phyloP scores from a whole-genome alignment of 2,888 invertebrate species.

The Galerucella calmariensis region DNA sequence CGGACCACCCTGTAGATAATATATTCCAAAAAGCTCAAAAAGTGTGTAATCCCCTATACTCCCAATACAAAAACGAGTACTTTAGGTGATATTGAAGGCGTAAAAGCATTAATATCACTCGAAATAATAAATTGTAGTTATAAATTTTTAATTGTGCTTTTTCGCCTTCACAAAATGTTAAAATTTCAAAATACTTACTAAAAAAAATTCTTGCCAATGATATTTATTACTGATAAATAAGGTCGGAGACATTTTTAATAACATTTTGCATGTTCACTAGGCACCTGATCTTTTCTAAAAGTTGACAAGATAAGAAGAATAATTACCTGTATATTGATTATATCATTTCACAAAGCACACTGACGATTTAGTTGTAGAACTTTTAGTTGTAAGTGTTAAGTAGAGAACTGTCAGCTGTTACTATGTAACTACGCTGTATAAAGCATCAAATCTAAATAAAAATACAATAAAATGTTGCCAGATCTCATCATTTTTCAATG shows the following conservation, averaged over 20 bases:
- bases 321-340: slow-evolving; percentile 52
- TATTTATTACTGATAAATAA: slow-evolving; percentile 54
- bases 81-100: slow-evolving; percentile 29
- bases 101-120: background rate
- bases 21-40: slow-evolving; percentile 28
- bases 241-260: slow-evolving; percentile 54
- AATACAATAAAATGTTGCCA: slow-evolving; percentile 78
- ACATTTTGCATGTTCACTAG: slow-evolving; percentile 59
- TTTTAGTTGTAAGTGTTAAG: slow-evolving; percentile 77
- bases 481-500: slow-evolving; percentile 59
- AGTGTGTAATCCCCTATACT: slow-evolving; percentile 4
- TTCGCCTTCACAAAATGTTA: slow-evolving; percentile 22
- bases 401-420: slow-evolving; percentile 72
- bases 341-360: slow-evolving; percentile 60
- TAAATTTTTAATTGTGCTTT: slow-evolving; percentile 16
- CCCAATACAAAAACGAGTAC: slow-evolving; percentile 9
- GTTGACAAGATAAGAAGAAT: slow-evolving; percentile 53
- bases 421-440: slow-evolving; percentile 77
- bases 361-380: slow-evolving; percentile 69
- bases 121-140: background rate
- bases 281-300: slow-evolving; percentile 59
- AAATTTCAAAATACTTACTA: slow-evolving; percentile 27
- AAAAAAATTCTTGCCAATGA: slow-evolving; percentile 51
- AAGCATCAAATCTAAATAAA: slow-evolving; percentile 72
- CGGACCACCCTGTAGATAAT: background rate